Conservation (phyloP, 1,140 invertebrate genomes). For the Eufriesea mexicana region DNA sequence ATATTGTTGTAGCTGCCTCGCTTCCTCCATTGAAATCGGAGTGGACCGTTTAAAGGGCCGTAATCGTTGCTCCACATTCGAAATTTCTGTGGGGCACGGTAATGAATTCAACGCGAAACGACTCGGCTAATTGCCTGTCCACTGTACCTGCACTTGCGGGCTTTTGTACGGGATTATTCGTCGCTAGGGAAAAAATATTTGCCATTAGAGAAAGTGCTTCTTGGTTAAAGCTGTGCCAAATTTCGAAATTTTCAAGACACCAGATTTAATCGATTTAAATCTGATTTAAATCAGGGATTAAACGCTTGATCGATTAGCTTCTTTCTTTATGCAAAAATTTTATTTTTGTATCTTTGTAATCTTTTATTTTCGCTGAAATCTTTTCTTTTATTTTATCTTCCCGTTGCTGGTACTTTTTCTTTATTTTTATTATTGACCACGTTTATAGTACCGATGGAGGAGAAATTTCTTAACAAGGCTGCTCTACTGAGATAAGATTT, state of each 20-base stretch:
- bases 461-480: too few species aligned
- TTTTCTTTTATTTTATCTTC: too few species aligned
- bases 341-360: too few species aligned
- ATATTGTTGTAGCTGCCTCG: conserved; percentile 62
- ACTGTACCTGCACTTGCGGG: too few species aligned
- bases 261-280: background rate
- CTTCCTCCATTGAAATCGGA: conserved; percentile 65
- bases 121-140: background rate
- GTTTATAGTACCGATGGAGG: too few species aligned
- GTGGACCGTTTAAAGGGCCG: conserved; percentile 46
- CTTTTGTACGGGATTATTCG: background rate
- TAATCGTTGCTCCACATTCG: conserved; percentile 60
- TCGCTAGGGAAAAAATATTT: background rate
- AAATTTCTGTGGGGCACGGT: conserved; percentile 26
- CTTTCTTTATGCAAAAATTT: too few species aligned
- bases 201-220: background rate
- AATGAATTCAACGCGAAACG: conserved; percentile 10
- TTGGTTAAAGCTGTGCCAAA: background rate
- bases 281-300: background rate
- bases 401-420: too few species aligned
- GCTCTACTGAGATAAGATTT: too few species aligned
- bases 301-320: background rate
- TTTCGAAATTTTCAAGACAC: background rate
- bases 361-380: too few species aligned
- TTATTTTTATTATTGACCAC: too few species aligned